phyloP scores from a whole-genome alignment of 2,888 invertebrate species.

The Thalpophila matura region DNA sequence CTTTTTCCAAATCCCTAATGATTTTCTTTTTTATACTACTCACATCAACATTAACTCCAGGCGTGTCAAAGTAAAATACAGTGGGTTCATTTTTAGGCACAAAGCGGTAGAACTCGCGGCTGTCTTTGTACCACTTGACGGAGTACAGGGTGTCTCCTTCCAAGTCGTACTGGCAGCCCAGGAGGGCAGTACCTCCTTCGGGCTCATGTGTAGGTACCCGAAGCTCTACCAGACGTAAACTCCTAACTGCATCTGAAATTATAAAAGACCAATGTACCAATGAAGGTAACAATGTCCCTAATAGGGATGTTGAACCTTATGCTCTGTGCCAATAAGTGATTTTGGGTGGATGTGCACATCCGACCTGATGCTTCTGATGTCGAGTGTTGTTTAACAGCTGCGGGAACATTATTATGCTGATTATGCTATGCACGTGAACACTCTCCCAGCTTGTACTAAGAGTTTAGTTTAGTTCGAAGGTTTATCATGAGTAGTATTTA shows the following conservation, averaged over 20 bases:
- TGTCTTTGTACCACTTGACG: slow-evolving; percentile 98
- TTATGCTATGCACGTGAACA: too few species aligned
- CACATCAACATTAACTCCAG: slow-evolving; percentile 95
- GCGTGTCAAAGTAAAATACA: slow-evolving; percentile 93
- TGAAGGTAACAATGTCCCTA: background rate
- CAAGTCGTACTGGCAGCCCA: slow-evolving; percentile 96
- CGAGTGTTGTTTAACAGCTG: too few species aligned
- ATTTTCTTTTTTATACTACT: slow-evolving; percentile 80
- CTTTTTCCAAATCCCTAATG: too few species aligned
- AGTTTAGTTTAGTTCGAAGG: background rate
- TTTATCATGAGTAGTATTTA: background rate
- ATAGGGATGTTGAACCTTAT: too few species aligned
- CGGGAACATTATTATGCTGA: too few species aligned
- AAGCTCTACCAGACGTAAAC: slow-evolving; percentile 93
- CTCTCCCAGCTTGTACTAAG: too few species aligned
- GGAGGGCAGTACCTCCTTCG: slow-evolving; percentile 93
- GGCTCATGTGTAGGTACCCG: slow-evolving; percentile 95
- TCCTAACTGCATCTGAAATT: slow-evolving; percentile 77
- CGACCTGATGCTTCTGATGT: too few species aligned
- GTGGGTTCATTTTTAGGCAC: slow-evolving; percentile 94
- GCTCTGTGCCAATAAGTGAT: too few species aligned
- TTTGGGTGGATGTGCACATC: too few species aligned
- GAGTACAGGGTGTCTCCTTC: slow-evolving; percentile 94
- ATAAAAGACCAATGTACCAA: background rate
- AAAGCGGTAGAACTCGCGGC: slow-evolving; percentile 95